A percentile compares a stretch with the other conserved stretches of the same genome.
Evolutionary conservation across 2,113 vertebrate species (phyloP).

Genomic region (Lycocorax pyrrhopterus): DNA sequence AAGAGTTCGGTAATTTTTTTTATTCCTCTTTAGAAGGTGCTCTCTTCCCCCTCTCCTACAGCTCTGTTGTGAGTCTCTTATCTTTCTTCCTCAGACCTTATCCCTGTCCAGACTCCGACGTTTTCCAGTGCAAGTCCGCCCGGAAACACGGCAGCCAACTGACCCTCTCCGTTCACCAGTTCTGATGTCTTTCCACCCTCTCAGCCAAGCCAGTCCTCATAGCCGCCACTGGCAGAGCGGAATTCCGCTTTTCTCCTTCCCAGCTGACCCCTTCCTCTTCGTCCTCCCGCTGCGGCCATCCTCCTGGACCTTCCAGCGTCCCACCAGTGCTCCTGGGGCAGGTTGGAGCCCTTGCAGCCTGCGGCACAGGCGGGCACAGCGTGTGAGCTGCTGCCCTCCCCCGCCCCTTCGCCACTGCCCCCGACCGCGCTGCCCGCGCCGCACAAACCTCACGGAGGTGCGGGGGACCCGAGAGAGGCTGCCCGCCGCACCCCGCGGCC

Average conservation of each 20-base stretch:
- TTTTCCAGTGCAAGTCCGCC: background rate
- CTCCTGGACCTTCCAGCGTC: background rate
- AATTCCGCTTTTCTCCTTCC: background rate
- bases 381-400: fast-evolving
- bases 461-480: fast-evolving
- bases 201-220: background rate
- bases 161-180: background rate
- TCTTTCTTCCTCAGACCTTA: background rate
- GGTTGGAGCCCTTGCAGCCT: background rate
- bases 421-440: background rate
- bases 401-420: background rate
- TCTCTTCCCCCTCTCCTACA: background rate
- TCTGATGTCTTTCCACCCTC: background rate
- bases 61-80: background rate
- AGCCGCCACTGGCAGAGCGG: background rate
- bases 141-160: background rate
- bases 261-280: background rate
- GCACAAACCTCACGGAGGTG: background rate
- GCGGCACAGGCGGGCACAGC: background rate
- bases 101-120: background rate
- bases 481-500: background rate
- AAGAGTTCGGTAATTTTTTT: background rate
- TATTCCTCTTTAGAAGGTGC: fast-evolving
- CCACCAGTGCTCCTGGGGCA: fast-evolving
- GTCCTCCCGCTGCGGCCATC: background rate